Percentiles rank a stretch among this genome's conserved stretches.
phyloP scores from a whole-genome alignment of 2,797 vertebrate genomes.

The Macropus fuliginosus region DNA sequence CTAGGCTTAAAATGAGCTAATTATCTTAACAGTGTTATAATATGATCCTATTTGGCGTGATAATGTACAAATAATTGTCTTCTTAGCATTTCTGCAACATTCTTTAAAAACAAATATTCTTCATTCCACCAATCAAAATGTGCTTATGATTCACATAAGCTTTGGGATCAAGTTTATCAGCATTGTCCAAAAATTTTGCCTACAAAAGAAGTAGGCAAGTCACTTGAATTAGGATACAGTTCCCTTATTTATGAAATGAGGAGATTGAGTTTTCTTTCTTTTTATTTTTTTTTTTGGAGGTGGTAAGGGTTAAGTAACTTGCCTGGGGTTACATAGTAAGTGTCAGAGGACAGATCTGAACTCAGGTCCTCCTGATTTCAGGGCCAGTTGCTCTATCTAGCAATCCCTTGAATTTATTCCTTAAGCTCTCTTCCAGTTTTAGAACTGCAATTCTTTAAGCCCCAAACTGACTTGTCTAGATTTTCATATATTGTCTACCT shows the following conservation, averaged over 20 bases:
- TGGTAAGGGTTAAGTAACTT: neutral
- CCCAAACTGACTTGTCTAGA: neutral
- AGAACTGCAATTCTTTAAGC: neutral
- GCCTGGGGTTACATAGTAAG: neutral
- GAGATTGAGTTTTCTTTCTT: neutral
- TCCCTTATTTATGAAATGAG: neutral
- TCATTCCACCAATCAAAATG: neutral
- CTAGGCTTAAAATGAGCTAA: neutral
- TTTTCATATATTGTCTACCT: neutral
- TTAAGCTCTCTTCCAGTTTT: neutral
- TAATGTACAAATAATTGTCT: neutral
- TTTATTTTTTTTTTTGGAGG: neutral
- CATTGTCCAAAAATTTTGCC: neutral
- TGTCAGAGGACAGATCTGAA: neutral
- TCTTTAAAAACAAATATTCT: neutral
- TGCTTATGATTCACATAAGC: neutral
- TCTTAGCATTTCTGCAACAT: neutral
- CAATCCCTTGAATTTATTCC: neutral
- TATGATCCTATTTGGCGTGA: neutral
- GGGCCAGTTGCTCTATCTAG: neutral
- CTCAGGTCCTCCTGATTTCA: neutral
- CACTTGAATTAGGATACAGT: neutral
- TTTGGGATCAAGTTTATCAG: neutral
- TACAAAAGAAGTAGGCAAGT: neutral
- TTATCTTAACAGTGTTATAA: neutral